Base-by-base conservation (phyloP, 2,113 vertebrate genomes). In the Tetrax tetrax region DNA sequence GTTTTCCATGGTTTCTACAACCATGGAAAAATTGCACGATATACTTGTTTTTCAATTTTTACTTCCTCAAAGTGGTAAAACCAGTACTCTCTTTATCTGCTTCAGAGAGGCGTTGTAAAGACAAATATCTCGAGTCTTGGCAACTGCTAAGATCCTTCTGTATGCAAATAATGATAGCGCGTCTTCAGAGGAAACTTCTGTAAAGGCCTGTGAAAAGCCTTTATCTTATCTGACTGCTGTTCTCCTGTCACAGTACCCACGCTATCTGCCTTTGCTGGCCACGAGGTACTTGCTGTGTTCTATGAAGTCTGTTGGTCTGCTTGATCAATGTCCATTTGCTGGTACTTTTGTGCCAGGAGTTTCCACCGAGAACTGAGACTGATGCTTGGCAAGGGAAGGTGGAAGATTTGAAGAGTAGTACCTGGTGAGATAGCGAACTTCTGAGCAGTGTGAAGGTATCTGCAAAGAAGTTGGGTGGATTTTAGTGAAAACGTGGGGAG, bases 221-320 rank as follows among this genome's bases (percentile, higher is more conserved):
- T 83, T 48, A 5, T 29, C 25, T 72, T 37, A 17, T 24, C 12
- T 59, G 38, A 21, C 15, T 23, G 5, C n/a, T 10, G 8, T 5
- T 90, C 48, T 85, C 8, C 48, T 35, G 0, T 14, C 17, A 2
- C 7, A 3, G 21, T 33, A 7, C 23, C 8, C 3, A 1, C 12
- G 35, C 8, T 53, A 11, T 5, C 31, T 41, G 17, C 18, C 27
- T 93, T 71, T 79, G 6, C 15, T 79, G 78, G 8, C 20, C 43
- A 35, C 18, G 17, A 24, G 23, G 7, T 47, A 29, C 4, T n/a
- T 38, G 6, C 19, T 47, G 28, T 23, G 9, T 27, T 38, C 59
- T 81, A 41, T 35, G 2, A 21, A 78, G 2, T 50, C 25, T 7
- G 2, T 33, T 43, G 57, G 7, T 35, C 27, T 86, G 8, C 33